Base-by-base conservation (phyloP, 2,888 invertebrate genomes). In the Drosophila phalerata region DNA sequence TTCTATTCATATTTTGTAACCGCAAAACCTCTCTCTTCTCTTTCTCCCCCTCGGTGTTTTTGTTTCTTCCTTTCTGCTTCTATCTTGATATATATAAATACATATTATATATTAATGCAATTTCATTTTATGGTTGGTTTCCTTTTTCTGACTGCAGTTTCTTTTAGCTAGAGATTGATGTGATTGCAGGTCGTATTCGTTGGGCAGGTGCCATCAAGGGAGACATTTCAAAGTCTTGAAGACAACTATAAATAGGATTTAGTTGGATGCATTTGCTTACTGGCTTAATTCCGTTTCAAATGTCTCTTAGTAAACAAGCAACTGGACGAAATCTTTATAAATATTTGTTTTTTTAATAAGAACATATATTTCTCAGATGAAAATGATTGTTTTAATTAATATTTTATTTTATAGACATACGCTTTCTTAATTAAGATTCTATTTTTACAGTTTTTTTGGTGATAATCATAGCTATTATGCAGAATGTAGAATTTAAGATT, bases 61-160 rank as follows among this genome's bases (percentile, higher is more conserved):
- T 25, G 25, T n/a, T 10, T 28, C 10, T 15, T 11, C 19, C 10
- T 32, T 34, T 40, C 5, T 38, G 1, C 5, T 8, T 9, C 10
- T 25, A 4, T 38, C 28, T 30, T 11, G 25, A 15, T 45, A 45
- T 45, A 32, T 43, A 43, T 10, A 52, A 43, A n/a, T 22, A 45
- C 11, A 34, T 51, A 56, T 32, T 72, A 73, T 53, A 43, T 65
- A 56, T 69, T 69, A 66, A 77, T 63, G 70, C 49, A 77, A 79
- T 79, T 77, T 69, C 40, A 69, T 75, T 76, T 66, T 30, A 79
- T 75, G 75, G 38, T 56, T 53, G 49, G 49, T 13, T 79, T 75
- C 52, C 63, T 28, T 61, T 66, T 30, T 11, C 40, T 53, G 53
- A 45, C 56, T 51, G 51, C 60, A 48, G 40, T 37, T 67, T 40